Percentiles rank a stretch among this genome's conserved stretches.
phyloP scores from a whole-genome alignment of 2,797 vertebrate genomes.

The Lagodon rhomboides region DNA sequence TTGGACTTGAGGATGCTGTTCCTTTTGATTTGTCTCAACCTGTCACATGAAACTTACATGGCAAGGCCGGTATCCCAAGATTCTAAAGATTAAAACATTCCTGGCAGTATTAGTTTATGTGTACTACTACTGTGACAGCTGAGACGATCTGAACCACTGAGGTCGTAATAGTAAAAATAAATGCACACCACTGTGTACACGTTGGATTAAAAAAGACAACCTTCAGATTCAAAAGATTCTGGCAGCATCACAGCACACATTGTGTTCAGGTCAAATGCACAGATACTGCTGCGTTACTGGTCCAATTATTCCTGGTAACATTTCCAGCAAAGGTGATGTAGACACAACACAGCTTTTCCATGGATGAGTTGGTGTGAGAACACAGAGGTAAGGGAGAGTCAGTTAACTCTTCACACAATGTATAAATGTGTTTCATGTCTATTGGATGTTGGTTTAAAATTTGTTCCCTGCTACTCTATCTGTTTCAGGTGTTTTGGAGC shows the following conservation, averaged over 20 bases:
- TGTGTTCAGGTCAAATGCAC: slow-evolving; percentile 3
- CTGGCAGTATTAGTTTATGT: background rate
- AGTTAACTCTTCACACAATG: background rate
- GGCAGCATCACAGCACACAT: background rate
- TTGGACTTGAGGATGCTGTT: too few species aligned
- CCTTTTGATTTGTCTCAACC: too few species aligned
- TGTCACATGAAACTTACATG: too few species aligned
- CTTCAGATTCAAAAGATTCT: background rate
- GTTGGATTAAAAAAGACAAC: background rate
- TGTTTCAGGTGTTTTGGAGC: background rate
- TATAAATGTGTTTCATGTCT: background rate
- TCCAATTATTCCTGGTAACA: background rate
- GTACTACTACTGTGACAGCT: background rate
- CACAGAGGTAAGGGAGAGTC: slow-evolving; percentile 2
- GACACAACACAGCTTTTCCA: background rate
- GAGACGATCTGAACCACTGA: background rate
- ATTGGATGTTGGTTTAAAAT: background rate
- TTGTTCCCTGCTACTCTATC: background rate
- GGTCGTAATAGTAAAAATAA: background rate
- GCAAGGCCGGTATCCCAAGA: too few species aligned
- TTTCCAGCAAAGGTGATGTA: slow-evolving; percentile 3
- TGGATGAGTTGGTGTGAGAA: slow-evolving; percentile 1
- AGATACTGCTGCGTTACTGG: background rate
- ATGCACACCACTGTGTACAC: background rate
- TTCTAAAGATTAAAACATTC: background rate